Evolutionary conservation across 2,888 invertebrate genomes (phyloP).

Genomic region (Emesis furor): DNA sequence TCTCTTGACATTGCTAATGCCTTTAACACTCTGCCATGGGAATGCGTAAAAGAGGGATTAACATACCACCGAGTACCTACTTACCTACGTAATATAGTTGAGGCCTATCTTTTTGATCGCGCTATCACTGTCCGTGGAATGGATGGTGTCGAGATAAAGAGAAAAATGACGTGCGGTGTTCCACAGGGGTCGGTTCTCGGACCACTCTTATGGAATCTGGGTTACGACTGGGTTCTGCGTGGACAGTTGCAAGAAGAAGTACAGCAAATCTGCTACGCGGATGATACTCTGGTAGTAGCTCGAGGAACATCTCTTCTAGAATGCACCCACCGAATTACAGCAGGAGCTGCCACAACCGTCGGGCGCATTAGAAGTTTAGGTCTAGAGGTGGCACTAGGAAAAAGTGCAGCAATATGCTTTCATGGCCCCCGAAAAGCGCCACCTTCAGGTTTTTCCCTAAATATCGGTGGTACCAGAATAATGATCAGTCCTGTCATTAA

Average conservation of each 20-base stretch:
- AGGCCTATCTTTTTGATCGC: neutral
- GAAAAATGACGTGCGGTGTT: neutral
- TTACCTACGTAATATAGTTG: neutral
- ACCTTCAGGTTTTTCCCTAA: neutral
- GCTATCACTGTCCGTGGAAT: neutral
- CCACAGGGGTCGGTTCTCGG: neutral
- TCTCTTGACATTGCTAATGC: neutral
- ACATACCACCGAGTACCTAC: neutral
- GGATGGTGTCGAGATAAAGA: neutral
- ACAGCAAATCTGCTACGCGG: neutral
- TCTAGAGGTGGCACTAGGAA: constrained; percentile 13
- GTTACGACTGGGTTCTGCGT: neutral
- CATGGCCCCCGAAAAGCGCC: neutral
- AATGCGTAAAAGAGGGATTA: neutral
- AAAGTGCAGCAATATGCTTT: neutral
- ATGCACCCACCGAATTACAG: constrained; percentile 35
- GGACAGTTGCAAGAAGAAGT: neutral
- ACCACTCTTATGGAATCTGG: neutral
- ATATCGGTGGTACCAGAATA: neutral
- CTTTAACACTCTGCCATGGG: neutral
- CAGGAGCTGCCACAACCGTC: constrained; percentile 9
- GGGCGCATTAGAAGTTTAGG: constrained; percentile 6
- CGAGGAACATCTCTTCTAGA: neutral
- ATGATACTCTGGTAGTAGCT: constrained; percentile 1
- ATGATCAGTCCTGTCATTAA: neutral